Percentiles rank a stretch among this genome's conserved stretches.
These are phyloP conservation scores for Thymelicus lineola DNA, from an alignment of 2,888 invertebrate genomes.

Conservation along the genomic window DNA sequence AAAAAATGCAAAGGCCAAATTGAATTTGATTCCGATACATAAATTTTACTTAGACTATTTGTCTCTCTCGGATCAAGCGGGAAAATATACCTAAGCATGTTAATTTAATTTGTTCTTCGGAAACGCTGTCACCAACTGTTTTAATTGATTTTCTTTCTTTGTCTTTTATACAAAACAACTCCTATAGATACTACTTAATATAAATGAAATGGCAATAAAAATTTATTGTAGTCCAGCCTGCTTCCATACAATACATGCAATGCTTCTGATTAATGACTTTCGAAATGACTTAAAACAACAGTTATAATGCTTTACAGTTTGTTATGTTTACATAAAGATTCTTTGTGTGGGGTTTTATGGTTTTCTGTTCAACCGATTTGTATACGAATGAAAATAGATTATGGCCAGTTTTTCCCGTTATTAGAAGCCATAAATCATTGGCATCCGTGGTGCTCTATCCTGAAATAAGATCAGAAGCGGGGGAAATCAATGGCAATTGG, in stretches of 20 bases:
- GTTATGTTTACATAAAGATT: conserved; percentile 84
- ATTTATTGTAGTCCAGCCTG: conserved; percentile 58
- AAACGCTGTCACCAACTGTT: conserved; percentile 71
- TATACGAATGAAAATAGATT: conserved; percentile 84
- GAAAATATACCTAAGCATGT: conserved; percentile 70
- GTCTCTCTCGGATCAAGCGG: conserved; percentile 80
- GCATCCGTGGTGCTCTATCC: conserved; percentile 74
- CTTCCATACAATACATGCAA: conserved; percentile 59
- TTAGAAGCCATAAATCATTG: conserved; percentile 82
- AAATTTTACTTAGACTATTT: conserved; percentile 84
- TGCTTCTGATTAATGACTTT: conserved; percentile 75
- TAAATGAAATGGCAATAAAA: conserved; percentile 52
- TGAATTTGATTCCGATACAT: conserved; percentile 85
- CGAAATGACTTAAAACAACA: conserved; percentile 84
- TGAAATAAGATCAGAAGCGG: conserved; percentile 75
- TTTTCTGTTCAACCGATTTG: conserved; percentile 84
- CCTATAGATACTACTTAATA: conserved; percentile 36
- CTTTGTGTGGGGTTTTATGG: conserved; percentile 84
- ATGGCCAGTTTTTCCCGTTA: conserved; percentile 84
- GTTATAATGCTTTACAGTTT: conserved; percentile 80
- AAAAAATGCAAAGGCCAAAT: conserved; percentile 83
- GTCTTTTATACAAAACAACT: conserved; percentile 36
- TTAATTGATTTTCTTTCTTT: conserved; percentile 67
- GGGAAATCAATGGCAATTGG: conserved; percentile 51
- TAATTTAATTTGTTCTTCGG: conserved; percentile 80